Conservation (phyloP, 2,797 vertebrate species). For the Cossypha dichroa region DNA sequence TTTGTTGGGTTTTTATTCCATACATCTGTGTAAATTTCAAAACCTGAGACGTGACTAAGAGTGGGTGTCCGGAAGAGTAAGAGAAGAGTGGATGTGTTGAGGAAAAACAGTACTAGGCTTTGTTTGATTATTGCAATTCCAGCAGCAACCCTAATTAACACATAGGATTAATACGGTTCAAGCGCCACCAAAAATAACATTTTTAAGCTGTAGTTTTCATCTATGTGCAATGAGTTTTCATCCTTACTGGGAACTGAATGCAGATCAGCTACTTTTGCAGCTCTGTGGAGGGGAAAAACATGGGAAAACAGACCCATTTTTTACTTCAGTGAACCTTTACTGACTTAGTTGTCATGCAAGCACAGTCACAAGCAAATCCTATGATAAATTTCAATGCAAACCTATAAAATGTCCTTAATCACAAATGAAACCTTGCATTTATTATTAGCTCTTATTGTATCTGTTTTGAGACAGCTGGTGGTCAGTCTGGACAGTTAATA, state of each 20-base stretch:
- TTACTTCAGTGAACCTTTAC: neutral
- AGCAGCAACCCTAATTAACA: neutral
- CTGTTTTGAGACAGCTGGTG: neutral
- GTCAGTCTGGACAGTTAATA: neutral
- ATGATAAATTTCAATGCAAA: neutral
- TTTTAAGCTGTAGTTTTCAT: neutral
- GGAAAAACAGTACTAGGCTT: neutral
- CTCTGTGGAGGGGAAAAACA: neutral
- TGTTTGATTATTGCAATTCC: neutral
- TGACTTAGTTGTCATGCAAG: neutral
- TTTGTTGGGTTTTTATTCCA: slow-evolving; percentile 58
- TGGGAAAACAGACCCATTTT: neutral
- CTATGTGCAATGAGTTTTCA: neutral
- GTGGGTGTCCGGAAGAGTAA: neutral
- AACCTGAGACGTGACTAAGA: slow-evolving; percentile 38
- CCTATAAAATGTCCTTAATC: neutral
- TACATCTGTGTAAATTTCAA: slow-evolving; percentile 48
- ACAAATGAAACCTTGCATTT: neutral
- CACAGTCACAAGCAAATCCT: neutral
- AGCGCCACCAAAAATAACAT: neutral
- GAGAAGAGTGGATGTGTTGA: neutral
- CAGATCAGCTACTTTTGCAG: neutral
- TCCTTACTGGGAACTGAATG: neutral
- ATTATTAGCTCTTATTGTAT: neutral
- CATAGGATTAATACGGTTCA: neutral